Base-by-base conservation (phyloP, 2,888 invertebrate species). In the Sesia bembeciformis region DNA sequence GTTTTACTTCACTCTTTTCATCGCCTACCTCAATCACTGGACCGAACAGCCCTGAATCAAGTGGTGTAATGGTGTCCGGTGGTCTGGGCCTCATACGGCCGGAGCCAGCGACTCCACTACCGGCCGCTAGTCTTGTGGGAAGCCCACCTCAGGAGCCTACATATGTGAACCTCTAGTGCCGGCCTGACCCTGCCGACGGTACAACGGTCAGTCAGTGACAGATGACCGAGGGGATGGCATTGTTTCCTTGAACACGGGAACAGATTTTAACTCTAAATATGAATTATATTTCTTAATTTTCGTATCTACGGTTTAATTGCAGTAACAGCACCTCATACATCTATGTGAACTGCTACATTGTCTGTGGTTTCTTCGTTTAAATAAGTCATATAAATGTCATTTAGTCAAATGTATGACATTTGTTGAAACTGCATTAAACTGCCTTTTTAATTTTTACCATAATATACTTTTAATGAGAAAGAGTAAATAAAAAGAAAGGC, bases 101-200 rank as follows among this genome's bases (percentile, higher is more conserved):
- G 72, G 92, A 91, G 87, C 89, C 91, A 74, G 81, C 86, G 76
- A 76, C 89, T 63, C 86, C 89, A 60, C 82, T 89, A 68, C 84
- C 85, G 59, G 76, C 79, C 56, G 77, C 79, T 50, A 76, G 80
- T 61, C 78, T 87, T 62, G 83, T 84, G 59, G 90, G 92, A 66
- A 91, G 92, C 79, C 92, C 93, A 68, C 94, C 94, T 61, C 96
- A 96, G 90, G 96, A 96, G 90, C 96, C 96, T 69, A 96, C 97
- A 73, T 97, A 97, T 92, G 97, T 96, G 89, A 96, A 96, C 93
- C 96, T 96, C 92, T 95, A 95, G 94, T 93, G 92, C 88, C 84
- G 85, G 86, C 84, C 81, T 70, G 68, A 73, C 78, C 81, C 80
- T 84, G 84, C 83, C 84, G 81, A 72, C 62, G 62, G 65, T 62